Percentiles rank a stretch among this genome's conserved stretches.
phyloP scores from a whole-genome alignment of 1,140 invertebrate species.

The Brachionus rotundiformis region DNA sequence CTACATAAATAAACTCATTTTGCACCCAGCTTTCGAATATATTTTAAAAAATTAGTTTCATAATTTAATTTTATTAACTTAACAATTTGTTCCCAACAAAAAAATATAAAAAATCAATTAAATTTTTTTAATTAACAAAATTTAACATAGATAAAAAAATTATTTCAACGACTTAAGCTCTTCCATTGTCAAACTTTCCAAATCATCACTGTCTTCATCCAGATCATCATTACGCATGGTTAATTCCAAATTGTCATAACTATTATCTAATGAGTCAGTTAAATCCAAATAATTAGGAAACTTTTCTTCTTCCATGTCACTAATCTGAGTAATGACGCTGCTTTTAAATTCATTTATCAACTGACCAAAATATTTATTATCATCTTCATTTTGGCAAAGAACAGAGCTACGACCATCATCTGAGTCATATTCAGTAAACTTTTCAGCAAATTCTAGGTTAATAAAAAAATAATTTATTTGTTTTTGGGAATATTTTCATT shows the following conservation, averaged over 20 bases:
- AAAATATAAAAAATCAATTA: background rate
- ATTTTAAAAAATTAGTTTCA: background rate
- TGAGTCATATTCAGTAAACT: conserved; percentile 42
- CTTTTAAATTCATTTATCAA: conserved; percentile 36
- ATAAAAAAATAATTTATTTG: background rate
- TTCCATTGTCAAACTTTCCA: conserved; percentile 31
- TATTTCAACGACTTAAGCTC: conserved; percentile 27
- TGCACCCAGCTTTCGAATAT: background rate
- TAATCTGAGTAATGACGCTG: conserved; percentile 32
- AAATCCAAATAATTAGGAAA: background rate
- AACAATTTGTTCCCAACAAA: background rate
- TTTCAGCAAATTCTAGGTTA: conserved; percentile 25
- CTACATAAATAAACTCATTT: background rate
- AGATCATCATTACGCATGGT: conserved; percentile 25
- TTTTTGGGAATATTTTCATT: background rate
- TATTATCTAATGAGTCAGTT: conserved; percentile 28
- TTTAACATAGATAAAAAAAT: background rate
- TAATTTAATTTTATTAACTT: background rate
- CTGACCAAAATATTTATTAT: conserved; percentile 35
- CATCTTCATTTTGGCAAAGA: conserved; percentile 40
- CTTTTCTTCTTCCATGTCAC: background rate
- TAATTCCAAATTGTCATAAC: conserved; percentile 38
- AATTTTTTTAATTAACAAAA: conserved; percentile 8
- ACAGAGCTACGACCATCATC: conserved; percentile 43
- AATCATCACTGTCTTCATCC: conserved; percentile 35